These are phyloP conservation scores for Drosophila tanythrix DNA, from an alignment of 2,888 invertebrate species.

Conservation along the genomic window DNA sequence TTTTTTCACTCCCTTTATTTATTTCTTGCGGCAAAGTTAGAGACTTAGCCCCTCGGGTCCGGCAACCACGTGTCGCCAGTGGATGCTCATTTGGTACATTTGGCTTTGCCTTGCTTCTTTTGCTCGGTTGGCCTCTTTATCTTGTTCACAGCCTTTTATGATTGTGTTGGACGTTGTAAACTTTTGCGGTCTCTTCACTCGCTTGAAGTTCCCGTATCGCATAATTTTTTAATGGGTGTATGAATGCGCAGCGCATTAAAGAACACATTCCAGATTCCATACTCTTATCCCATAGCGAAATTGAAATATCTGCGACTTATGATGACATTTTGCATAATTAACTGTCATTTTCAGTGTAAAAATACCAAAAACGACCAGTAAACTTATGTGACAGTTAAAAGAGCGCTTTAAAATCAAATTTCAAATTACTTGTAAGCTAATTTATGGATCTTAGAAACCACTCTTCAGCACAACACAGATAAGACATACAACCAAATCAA, in stretches of 20 bases:
- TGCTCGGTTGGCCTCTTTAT: conserved; percentile 1
- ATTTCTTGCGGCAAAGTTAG: not conserved
- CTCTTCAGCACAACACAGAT: not conserved
- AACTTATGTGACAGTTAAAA: not conserved
- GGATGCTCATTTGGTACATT: conserved; percentile 23
- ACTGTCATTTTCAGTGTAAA: no score
- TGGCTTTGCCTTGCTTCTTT: conserved; percentile 17
- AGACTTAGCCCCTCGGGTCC: not conserved
- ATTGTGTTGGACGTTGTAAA: conserved; percentile 14
- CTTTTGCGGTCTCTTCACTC: conserved; percentile 23
- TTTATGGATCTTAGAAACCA: not conserved
- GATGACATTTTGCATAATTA: not conserved
- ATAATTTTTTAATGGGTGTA: conserved; percentile 3
- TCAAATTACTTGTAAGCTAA: not conserved
- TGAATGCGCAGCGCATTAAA: not conserved
- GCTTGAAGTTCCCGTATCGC: not conserved
- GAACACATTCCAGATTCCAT: not conserved
- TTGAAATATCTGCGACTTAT: not conserved
- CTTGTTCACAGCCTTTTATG: conserved; percentile 16
- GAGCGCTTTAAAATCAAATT: not conserved
- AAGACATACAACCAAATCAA: not conserved
- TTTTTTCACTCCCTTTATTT: not conserved
- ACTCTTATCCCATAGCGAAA: not conserved
- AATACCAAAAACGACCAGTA: not conserved
- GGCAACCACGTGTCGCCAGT: conserved; percentile 33